phyloP scores from a whole-genome alignment of 2,113 vertebrate genomes.

The Leptosomus discolor region DNA sequence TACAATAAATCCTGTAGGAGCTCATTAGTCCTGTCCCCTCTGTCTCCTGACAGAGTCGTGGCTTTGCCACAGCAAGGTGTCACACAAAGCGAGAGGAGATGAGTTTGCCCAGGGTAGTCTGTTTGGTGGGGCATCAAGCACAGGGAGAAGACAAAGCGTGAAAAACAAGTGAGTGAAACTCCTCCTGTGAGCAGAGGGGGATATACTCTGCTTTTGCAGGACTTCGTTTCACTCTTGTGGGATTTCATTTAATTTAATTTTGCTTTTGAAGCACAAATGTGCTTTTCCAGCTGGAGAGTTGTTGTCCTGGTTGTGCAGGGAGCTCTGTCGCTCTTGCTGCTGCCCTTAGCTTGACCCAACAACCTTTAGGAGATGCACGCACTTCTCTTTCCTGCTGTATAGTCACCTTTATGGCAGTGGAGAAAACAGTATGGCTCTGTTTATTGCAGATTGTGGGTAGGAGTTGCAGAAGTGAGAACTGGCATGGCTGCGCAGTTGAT shows the following conservation, averaged over 20 bases:
- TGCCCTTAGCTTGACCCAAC: neutral
- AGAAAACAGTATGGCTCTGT: neutral
- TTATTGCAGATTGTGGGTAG: neutral
- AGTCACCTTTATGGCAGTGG: neutral
- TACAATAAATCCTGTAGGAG: neutral
- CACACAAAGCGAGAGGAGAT: neutral
- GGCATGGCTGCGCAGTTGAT: neutral
- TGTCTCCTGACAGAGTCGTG: neutral
- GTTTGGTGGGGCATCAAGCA: accelerated
- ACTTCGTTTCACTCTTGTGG: neutral
- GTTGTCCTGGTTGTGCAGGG: neutral
- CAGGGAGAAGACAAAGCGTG: neutral
- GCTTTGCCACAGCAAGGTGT: neutral
- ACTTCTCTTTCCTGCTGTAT: neutral
- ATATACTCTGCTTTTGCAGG: neutral
- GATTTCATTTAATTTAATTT: neutral
- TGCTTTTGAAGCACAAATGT: neutral
- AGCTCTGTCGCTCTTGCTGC: neutral
- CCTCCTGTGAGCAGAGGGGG: neutral
- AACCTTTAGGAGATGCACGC: neutral
- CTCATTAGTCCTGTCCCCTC: neutral
- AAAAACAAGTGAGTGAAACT: neutral
- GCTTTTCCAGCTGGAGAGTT: neutral
- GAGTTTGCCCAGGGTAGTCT: neutral
- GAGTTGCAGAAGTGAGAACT: constrained; percentile 1